Percentiles rank a stretch among this genome's conserved stretches.
phyloP scores from a whole-genome alignment of 2,797 vertebrate species.

The Phalloptychus januarius region DNA sequence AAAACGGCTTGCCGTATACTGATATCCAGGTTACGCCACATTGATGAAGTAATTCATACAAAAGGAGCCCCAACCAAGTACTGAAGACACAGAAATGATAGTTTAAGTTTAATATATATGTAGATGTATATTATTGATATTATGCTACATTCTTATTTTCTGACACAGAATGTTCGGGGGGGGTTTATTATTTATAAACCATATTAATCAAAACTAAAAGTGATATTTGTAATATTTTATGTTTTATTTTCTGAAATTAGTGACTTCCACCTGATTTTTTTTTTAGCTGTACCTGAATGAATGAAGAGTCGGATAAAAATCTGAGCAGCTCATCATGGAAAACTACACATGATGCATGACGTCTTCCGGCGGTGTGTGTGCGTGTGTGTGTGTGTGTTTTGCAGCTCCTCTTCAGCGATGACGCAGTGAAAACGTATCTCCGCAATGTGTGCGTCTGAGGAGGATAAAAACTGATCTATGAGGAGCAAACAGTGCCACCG shows the following conservation, averaged over 20 bases:
- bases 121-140: no score
- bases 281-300: background rate
- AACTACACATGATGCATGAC: constrained; percentile 50
- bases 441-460: constrained; percentile 32
- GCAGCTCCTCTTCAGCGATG: constrained; percentile 56
- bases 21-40: no score
- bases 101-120: background rate
- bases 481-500: constrained; percentile 43
- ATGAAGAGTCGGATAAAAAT: background rate
- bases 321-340: constrained; percentile 27
- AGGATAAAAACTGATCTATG: constrained; percentile 48
- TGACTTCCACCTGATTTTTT: background rate
- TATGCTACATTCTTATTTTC: background rate
- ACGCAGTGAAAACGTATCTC: constrained; percentile 60
- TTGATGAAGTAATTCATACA: background rate
- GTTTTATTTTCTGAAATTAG: background rate
- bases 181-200: background rate
- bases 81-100: background rate
- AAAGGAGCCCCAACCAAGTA: background rate
- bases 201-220: background rate
- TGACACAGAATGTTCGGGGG: background rate
- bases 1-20: no score
- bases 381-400: constrained; percentile 26
- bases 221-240: background rate
- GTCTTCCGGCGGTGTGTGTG: constrained; percentile 39